Base-by-base conservation (phyloP, 1,140 invertebrate genomes). In the Drosophila ercepeae region DNA sequence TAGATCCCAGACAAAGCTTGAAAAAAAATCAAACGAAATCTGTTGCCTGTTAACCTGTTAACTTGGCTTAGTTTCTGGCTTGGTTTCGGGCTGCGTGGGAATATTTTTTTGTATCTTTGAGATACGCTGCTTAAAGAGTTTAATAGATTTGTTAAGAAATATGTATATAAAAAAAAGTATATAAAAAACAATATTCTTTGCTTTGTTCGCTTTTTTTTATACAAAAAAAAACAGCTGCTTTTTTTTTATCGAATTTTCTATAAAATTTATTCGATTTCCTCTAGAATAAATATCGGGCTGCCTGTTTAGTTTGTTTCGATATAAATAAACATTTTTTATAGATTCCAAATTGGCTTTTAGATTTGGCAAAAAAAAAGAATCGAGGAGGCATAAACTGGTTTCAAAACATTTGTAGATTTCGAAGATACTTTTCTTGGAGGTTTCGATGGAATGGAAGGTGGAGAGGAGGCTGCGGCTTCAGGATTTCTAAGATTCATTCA, bases 351-450 rank as follows among this genome's bases (percentile, higher is more conserved):
- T 83, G 72, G 67, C 65, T 65, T 61, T 82, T 83, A 67, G 67
- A 59, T 65, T 61, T 61, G 65, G 68, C 59, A 65, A 67, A 78
- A n/a, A n/a, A n/a, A n/a, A n/a, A n/a, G n/a, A n/a, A n/a, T n/a
- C n/a, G n/a, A n/a, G n/a, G n/a, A n/a, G n/a, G n/a, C n/a, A n/a
- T 58, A 82, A 81, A 83, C 78, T 82, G 78, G 78, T 78, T 83
- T 78, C 36, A 78, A 49, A 60, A 53, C 78, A 82, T 82, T 82
- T 82, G 78, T 73, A 58, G 71, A 49, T 49, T 36, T 52, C 57
- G 57, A 57, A 63, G 46, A 73, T 76, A 67, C 55, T 75, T 70
- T 70, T n/a, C n/a, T n/a, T n/a, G n/a, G n/a, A n/a, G n/a, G n/a
- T 21, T 21, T 16, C 59, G 46, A 48, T 16, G 51, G 32, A 8